phyloP scores from a whole-genome alignment of 2,113 vertebrate species.

The Heterotilapia buettikoferi region DNA sequence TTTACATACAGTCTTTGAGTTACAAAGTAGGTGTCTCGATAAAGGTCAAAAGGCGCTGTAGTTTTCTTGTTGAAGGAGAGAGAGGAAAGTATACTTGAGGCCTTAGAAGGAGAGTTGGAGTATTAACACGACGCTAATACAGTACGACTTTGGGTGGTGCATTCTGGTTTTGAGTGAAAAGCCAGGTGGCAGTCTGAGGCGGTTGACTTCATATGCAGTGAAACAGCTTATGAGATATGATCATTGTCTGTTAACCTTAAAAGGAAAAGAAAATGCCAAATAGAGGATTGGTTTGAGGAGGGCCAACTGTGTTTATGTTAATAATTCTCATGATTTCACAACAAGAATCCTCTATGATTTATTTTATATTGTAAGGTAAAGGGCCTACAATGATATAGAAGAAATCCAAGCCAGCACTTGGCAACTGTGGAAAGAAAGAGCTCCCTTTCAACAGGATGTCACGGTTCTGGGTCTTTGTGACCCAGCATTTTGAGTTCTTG shows the following conservation, averaged over 20 bases:
- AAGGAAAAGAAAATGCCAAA: not conserved
- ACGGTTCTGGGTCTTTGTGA: not conserved
- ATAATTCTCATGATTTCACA: not conserved
- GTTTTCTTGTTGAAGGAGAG: not conserved
- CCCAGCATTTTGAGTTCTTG: not conserved
- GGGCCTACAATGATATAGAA: not conserved
- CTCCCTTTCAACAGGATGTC: not conserved
- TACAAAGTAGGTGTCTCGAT: not conserved
- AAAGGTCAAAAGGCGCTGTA: not conserved
- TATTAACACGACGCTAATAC: not conserved
- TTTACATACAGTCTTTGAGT: conserved; percentile 14
- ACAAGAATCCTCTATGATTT: not conserved
- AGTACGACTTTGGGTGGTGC: not conserved
- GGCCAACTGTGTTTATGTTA: not conserved
- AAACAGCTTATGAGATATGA: not conserved
- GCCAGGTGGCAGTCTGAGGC: not conserved
- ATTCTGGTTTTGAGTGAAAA: not conserved
- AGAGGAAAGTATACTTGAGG: not conserved
- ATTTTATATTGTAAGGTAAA: not conserved
- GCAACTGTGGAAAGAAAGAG: not conserved
- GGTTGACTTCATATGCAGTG: not conserved
- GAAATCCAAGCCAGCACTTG: not conserved
- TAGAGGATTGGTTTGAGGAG: not conserved
- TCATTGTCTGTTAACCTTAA: not conserved
- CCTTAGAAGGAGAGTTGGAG: not conserved